These are phyloP conservation scores for Dasyurus viverrinus DNA, from an alignment of 2,113 vertebrate genomes.

Conservation along the genomic window DNA sequence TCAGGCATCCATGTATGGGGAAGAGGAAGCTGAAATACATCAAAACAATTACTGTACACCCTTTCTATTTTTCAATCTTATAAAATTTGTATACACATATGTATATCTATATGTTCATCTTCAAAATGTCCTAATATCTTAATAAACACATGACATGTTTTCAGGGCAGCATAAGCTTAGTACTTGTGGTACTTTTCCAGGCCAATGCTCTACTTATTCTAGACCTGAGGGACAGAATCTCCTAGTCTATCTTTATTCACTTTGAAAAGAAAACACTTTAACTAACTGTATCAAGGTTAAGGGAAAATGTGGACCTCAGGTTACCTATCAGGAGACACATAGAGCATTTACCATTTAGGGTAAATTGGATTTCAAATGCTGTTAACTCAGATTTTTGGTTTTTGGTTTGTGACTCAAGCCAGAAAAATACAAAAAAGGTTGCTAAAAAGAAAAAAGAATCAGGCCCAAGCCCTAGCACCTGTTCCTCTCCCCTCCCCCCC, in stretches of 20 bases:
- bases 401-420: background rate
- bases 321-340: background rate
- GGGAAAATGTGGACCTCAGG: background rate
- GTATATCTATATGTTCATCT: background rate
- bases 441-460: slow-evolving; percentile 27
- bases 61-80: background rate
- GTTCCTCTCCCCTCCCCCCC: background rate
- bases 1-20: slow-evolving; percentile 15
- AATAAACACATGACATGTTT: background rate
- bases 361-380: background rate
- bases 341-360: background rate
- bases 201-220: slow-evolving; percentile 7
- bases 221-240: slow-evolving; percentile 8
- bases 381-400: background rate
- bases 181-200: background rate
- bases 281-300: slow-evolving; percentile 12
- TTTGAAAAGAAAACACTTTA: slow-evolving; percentile 25
- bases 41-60: slow-evolving; percentile 30
- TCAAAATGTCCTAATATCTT: slow-evolving; percentile 14
- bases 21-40: background rate
- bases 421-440: background rate
- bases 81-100: background rate
- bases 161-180: slow-evolving; percentile 16
- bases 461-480: background rate
- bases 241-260: background rate